Evolutionary conservation across 2,113 vertebrate species (phyloP).

Genomic region (Aix galericulata): DNA sequence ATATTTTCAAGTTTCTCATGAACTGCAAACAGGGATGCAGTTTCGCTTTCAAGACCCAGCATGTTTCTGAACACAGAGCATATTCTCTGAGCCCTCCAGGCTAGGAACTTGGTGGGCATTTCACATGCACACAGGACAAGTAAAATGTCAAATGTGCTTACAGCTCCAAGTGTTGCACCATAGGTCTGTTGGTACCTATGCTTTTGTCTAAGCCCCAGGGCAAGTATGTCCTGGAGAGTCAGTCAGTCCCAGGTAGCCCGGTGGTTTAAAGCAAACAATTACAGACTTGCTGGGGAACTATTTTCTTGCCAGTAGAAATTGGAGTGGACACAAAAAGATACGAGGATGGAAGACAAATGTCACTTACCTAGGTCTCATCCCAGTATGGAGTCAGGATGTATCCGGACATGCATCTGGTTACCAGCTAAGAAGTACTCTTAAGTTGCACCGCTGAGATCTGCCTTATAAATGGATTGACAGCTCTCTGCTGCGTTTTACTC

Average conservation of each 20-base stretch:
- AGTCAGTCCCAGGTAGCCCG: not conserved
- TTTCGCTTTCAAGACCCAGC: not conserved
- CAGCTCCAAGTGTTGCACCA: not conserved
- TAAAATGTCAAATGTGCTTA: not conserved
- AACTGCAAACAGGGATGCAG: not conserved
- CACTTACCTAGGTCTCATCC: not conserved
- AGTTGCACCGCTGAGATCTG: not conserved
- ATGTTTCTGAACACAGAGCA: not conserved
- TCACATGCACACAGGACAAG: conserved; percentile 9
- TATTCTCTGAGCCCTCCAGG: not conserved
- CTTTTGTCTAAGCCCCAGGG: not conserved
- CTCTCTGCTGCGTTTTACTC: not conserved
- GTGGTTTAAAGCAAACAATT: not conserved
- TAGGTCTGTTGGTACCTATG: not conserved
- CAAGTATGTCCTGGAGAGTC: not conserved
- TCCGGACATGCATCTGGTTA: not conserved
- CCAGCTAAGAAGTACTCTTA: not conserved
- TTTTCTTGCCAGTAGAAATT: not conserved
- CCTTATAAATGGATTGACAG: not conserved
- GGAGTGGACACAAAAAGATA: not conserved
- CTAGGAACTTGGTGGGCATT: not conserved
- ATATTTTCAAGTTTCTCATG: not conserved
- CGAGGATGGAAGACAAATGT: not conserved
- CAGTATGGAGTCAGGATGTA: fast-evolving
- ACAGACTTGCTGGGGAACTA: not conserved